phyloP scores from a whole-genome alignment of 2,797 vertebrate species.

The Heteromormyrus szaboi region DNA sequence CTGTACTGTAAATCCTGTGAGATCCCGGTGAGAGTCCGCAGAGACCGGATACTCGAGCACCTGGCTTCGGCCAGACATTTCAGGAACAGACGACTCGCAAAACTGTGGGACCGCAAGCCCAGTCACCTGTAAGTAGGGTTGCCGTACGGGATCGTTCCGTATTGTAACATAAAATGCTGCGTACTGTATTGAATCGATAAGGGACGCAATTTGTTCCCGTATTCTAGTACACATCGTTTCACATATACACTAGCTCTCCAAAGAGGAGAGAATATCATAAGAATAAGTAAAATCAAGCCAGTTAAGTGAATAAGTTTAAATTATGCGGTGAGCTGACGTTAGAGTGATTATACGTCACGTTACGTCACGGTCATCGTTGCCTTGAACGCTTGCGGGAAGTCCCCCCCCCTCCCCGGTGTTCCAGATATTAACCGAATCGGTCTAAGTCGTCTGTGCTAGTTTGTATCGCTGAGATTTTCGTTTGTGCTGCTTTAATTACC shows the following conservation, averaged over 20 bases:
- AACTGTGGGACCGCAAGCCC: constrained; percentile 31
- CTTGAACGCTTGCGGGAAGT: not conserved
- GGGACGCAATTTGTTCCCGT: not conserved
- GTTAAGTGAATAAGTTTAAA: not conserved
- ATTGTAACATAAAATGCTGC: not conserved
- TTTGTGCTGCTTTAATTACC: not conserved
- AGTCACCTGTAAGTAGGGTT: constrained; percentile 39
- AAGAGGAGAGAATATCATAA: not conserved
- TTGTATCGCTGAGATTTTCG: not conserved
- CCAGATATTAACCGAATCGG: not conserved
- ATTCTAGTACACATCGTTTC: not conserved
- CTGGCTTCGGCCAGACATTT: constrained; percentile 48
- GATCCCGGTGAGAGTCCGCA: constrained; percentile 44
- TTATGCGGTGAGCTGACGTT: not conserved
- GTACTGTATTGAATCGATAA: not conserved
- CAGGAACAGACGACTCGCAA: constrained; percentile 41
- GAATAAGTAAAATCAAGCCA: not conserved
- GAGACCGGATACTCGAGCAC: constrained; percentile 47
- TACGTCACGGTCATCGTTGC: not conserved
- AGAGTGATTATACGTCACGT: not conserved
- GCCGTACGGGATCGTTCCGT: not conserved
- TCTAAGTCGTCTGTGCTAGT: not conserved
- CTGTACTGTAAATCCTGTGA: constrained; percentile 46
- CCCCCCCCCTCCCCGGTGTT: not conserved
- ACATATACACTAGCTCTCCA: not conserved